phyloP scores from a whole-genome alignment of 2,113 vertebrate genomes.

The Bucco capensis region DNA sequence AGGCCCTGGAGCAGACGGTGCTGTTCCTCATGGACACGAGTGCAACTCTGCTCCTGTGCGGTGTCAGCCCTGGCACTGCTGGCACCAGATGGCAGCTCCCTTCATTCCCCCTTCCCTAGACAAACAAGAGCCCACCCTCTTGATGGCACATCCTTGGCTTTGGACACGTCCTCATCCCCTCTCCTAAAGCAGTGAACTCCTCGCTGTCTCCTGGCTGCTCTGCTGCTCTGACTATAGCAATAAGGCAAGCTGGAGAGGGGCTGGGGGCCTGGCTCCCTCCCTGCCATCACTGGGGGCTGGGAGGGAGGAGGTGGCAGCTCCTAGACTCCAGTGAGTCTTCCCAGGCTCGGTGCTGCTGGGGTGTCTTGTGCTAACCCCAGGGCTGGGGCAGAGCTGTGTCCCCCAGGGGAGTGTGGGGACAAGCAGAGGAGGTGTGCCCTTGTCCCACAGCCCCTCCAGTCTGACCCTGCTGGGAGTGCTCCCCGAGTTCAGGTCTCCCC shows the following conservation, averaged over 20 bases:
- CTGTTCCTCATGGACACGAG: not conserved
- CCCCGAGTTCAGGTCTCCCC: not conserved
- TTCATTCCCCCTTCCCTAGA: not conserved
- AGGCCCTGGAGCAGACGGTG: not conserved
- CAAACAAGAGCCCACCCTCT: not conserved
- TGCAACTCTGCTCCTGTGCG: not conserved
- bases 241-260: slow-evolving; percentile 45
- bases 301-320: not conserved
- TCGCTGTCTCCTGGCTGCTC: not conserved
- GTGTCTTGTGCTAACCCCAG: not conserved
- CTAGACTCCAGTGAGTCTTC: not conserved
- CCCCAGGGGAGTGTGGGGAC: not conserved
- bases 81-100: not conserved
- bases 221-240: slow-evolving; percentile 62
- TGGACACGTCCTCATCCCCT: not conserved
- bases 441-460: not conserved
- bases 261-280: not conserved
- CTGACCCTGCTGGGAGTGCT: not conserved
- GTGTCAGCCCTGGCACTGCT: not conserved
- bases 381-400: not conserved
- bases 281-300: not conserved
- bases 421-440: not conserved
- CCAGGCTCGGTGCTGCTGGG: not conserved
- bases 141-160: not conserved
- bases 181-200: not conserved